These are phyloP conservation scores for Papilio polyxenes DNA, from an alignment of 1,140 invertebrate species.

Conservation along the genomic window DNA sequence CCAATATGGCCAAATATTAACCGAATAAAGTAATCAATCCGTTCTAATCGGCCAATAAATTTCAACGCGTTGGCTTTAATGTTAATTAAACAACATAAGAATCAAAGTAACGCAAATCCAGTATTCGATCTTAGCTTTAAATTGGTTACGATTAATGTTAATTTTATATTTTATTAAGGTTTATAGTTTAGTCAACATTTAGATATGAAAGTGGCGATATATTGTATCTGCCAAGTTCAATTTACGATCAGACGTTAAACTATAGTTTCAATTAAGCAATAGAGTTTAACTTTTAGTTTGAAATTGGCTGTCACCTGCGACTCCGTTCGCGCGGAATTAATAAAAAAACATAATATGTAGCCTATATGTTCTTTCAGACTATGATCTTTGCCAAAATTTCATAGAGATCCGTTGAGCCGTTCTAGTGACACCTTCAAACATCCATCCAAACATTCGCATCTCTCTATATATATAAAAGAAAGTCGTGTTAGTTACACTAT, in stretches of 20 bases:
- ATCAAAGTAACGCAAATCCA: slow-evolving; percentile 1
- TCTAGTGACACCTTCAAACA: too few relatives aligned
- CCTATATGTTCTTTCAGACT: too few relatives aligned
- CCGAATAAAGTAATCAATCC: slow-evolving; percentile 12
- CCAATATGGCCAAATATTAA: not conserved
- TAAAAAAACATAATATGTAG: too few relatives aligned
- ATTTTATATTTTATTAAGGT: not conserved
- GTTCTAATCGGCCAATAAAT: slow-evolving; percentile 13
- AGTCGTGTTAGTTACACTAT: too few relatives aligned
- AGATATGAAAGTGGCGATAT: not conserved
- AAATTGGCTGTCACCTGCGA: too few relatives aligned
- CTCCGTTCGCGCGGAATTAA: too few relatives aligned
- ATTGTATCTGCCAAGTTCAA: not conserved
- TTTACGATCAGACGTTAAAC: not conserved
- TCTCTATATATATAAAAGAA: too few relatives aligned
- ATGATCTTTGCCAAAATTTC: too few relatives aligned
- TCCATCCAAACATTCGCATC: too few relatives aligned
- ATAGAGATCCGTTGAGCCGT: too few relatives aligned
- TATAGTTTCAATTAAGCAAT: not conserved
- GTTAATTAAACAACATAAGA: slow-evolving; percentile 6
- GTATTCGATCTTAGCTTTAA: not conserved
- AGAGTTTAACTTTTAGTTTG: too few relatives aligned
- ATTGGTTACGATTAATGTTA: slow-evolving; percentile 9
- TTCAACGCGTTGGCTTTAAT: slow-evolving; percentile 1
- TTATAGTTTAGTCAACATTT: not conserved